A percentile compares a stretch with the other conserved stretches of the same genome.
Evolutionary conservation across 2,113 vertebrate species (phyloP).

Genomic region (Hiodon tergisus): DNA sequence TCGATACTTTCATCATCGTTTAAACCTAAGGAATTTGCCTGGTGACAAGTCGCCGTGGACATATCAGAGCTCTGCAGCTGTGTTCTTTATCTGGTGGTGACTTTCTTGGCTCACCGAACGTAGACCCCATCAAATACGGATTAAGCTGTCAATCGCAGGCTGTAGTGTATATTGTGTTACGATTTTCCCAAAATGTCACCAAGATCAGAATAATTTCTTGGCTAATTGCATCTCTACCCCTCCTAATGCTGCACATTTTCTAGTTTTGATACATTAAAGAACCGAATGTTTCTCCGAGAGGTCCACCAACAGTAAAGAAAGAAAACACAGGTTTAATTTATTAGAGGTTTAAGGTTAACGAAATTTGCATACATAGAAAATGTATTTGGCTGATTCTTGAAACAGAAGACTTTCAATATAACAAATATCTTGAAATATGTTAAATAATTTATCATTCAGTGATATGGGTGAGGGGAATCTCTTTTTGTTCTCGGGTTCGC

Average conservation of each 20-base stretch:
- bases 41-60: constrained; percentile 91
- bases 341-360: too few species aligned
- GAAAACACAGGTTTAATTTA: too few species aligned
- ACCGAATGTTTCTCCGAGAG: too few species aligned
- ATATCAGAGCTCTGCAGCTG: constrained; percentile 99
- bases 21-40: constrained; percentile 98
- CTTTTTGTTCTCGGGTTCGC: too few species aligned
- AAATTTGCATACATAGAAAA: too few species aligned
- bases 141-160: constrained; percentile 97
- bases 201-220: constrained; percentile 99
- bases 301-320: too few species aligned
- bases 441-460: too few species aligned
- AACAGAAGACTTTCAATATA: too few species aligned
- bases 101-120: constrained; percentile 79
- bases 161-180: constrained; percentile 92
- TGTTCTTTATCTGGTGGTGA: constrained; percentile 89
- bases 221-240: constrained; percentile 99
- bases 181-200: constrained; percentile 99
- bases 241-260: constrained; percentile 96
- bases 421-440: too few species aligned
- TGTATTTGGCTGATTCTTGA: too few species aligned
- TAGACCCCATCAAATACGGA: constrained; percentile 98
- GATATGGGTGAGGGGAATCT: too few species aligned
- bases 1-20: constrained; percentile 99
- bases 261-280: constrained; percentile 81